Evolutionary conservation across 2,888 invertebrate genomes (phyloP), one percentile per base, ranked within the genome.

Genomic region (Tupiocoris notatus): DNA sequence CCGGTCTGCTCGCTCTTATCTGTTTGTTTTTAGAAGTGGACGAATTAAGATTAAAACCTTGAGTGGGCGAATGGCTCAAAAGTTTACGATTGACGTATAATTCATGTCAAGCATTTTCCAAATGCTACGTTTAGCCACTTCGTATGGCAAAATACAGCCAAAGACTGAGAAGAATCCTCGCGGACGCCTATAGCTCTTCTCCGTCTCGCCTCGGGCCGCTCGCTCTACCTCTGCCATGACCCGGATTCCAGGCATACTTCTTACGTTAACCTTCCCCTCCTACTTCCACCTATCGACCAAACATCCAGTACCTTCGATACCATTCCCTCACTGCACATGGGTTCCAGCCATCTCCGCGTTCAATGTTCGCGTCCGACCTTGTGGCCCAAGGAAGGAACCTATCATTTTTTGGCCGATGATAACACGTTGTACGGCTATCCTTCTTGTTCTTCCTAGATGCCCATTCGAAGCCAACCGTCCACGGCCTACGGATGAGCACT

Each of bases 181-280:
- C 39, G 39, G 39, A 39, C 39, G 39, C 39, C 39, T 39, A 12
- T 39, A 39, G 39, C 39, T 39, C 39, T 3, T 39, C 73, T 73
- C 70, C 25, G 24, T 25, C 73, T 73, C 63, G 39, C 39, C 39
- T 39, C 12, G 12, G 39, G 39, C 39, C 39, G 39, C 39, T 39
- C 39, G 39, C 39, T 39, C 39, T 39, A 62, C 73, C 73, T 73
- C 73, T 63, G 56, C 73, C 73, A 62, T 73, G 73, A 73, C 73
- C 73, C 73, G 73, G 73, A 73, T 73, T 73, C 73, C 73, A n/a
- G 62, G 73, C 73, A 73, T 73, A 61, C 62, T 73, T 73, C 63
- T 54, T 23, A 73, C 63, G 39, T 63, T 73, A 61, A 57, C 63
- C 59, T 18, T 64, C 75, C 59, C 75, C 64, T 58, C 65, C 62